Conservation (phyloP, 37 sponge, comb jelly and placozoan species). For the Dysidea cf. avara region DNA sequence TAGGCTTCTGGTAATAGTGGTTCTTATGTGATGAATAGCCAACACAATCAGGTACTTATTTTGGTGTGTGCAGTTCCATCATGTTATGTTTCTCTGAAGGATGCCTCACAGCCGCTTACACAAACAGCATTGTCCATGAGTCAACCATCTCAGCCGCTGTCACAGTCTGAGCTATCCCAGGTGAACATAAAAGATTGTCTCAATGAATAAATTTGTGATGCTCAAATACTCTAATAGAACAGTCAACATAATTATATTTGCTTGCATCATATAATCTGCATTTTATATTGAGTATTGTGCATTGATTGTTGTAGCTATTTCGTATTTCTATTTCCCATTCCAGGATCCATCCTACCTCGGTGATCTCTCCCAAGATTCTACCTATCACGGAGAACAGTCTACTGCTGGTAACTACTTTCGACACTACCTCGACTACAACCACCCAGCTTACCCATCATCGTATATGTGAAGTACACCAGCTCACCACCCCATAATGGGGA, state of each 20-base stretch:
- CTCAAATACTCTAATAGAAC: no score
- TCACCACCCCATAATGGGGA: no score
- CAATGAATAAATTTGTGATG: not conserved
- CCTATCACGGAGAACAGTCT: no score
- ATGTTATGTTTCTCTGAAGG: no score
- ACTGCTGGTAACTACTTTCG: no score
- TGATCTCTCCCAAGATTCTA: no score
- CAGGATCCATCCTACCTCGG: not conserved
- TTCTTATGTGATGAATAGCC: not conserved
- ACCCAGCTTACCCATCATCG: no score
- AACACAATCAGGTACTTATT: not conserved
- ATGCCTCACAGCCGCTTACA: constrained; percentile 75
- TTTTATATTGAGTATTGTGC: not conserved
- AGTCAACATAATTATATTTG: no score
- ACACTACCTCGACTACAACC: no score
- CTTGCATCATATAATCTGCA: not conserved
- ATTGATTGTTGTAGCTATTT: not conserved
- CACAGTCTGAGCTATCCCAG: constrained; percentile 89
- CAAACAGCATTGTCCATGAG: constrained; percentile 70
- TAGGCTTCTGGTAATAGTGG: no score
- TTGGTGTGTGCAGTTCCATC: not conserved
- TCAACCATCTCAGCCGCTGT: constrained; percentile 85
- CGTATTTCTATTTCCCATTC: not conserved
- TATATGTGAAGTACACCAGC: no score
- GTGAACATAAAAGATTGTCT: constrained; percentile 32